A percentile compares a stretch with the other conserved stretches of the same genome.
phyloP scores from a whole-genome alignment of 2,797 vertebrate genomes.

The Catostomus latipinnis region DNA sequence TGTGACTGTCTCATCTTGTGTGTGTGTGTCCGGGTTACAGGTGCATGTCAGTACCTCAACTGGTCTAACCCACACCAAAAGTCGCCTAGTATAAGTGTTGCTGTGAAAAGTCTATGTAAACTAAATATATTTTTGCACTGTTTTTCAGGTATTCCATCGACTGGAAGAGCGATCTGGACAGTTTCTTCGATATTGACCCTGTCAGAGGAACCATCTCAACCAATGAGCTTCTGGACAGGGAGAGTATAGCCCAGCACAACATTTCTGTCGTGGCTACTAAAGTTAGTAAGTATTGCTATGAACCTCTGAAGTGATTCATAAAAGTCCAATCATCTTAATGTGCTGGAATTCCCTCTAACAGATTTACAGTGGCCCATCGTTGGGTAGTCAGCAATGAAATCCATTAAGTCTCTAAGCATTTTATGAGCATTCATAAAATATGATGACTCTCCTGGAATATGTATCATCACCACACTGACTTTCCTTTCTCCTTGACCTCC shows the following conservation, averaged over 20 bases:
- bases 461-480: constrained; percentile 68
- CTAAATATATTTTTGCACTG: neutral
- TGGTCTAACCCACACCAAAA: neutral
- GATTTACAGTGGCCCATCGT: constrained; percentile 69
- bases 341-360: constrained; percentile 64
- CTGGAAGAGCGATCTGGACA: constrained; percentile 92
- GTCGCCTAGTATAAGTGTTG: neutral
- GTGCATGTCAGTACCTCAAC: neutral
- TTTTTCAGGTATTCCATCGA: constrained; percentile 92
- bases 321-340: constrained; percentile 56
- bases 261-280: constrained; percentile 96
- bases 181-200: constrained; percentile 93
- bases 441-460: constrained; percentile 64
- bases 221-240: constrained; percentile 92
- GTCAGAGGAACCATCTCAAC: constrained; percentile 94
- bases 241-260: constrained; percentile 91
- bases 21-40: no score
- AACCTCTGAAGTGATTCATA: constrained; percentile 57
- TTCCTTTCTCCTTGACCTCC: constrained; percentile 59
- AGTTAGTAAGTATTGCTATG: constrained; percentile 90
- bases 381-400: constrained; percentile 74
- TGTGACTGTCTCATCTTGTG: no score
- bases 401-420: constrained; percentile 70
- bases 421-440: constrained; percentile 75
- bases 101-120: constrained; percentile 59